Base-by-base conservation (phyloP, 2,797 vertebrate genomes). In the Danio tinwini region DNA sequence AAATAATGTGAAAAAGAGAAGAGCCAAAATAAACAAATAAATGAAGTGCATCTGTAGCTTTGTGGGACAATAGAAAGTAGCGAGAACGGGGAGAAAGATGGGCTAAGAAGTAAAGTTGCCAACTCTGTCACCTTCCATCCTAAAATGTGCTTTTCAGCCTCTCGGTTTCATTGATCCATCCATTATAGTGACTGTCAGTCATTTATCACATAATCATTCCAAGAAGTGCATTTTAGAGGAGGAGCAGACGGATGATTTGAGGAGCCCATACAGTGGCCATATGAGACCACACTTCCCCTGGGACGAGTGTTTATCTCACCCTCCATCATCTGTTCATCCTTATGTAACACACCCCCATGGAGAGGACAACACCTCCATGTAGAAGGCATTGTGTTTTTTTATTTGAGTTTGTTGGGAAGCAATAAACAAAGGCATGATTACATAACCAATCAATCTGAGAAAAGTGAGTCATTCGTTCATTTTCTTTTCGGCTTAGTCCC, bases 1-100 rank as follows among this genome's bases (percentile, higher is more conserved):
- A 90, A 74, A 74, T n/a, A 83, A 84, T 63, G 74, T 29, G 69
- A 49, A 79, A 75, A 80, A 77, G 78, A 88, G 87, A 79, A 85
- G 59, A 84, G 85, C 81, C 85, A 83, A 90, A 88, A 89, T 88
- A 89, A 91, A 88, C 90, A 92, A 92, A 92, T 86, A 91, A 87
- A 88, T 74, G 81, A 86, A 83, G 85, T 86, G 89, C 69, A 83
- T 86, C 78, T 86, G 82, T 88, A 82, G 85, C 85, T 70, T 52
- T 84, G 81, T 78, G 81, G 85, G 74, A 91, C 89, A 93, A 91
- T 87, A 78, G 65, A 74, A 42, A 84, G 87, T 89, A 47, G 61
- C 12, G 14, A 71, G 65, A 82, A 58, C 82, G 87, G 49, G 39
- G 29, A 29, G 19, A 58, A 67, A 58, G 52, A 62, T 4, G 7